Conservation (phyloP, 2,113 vertebrate genomes). For the Vidua macroura region DNA sequence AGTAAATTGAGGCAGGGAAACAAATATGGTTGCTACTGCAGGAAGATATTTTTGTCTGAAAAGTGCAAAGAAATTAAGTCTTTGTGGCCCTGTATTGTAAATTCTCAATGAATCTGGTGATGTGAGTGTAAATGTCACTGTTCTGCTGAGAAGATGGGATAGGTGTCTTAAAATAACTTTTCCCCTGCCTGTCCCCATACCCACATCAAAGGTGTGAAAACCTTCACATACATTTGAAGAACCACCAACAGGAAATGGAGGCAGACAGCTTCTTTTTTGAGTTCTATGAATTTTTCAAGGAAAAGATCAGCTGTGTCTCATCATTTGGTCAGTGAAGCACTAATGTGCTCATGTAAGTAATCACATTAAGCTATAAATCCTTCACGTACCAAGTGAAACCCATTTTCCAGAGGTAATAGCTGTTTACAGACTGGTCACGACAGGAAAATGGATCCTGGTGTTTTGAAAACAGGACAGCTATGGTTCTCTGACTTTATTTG, state of each 20-base stretch:
- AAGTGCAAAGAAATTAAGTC: not conserved
- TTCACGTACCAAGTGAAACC: not conserved
- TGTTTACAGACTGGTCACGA: not conserved
- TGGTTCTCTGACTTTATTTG: not conserved
- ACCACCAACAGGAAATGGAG: not conserved
- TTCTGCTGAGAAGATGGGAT: not conserved
- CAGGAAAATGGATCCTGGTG: not conserved
- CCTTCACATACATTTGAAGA: fast-evolving
- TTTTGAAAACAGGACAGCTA: not conserved
- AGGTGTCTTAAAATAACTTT: not conserved
- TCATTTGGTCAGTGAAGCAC: not conserved
- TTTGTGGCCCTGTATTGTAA: not conserved
- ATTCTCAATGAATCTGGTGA: not conserved
- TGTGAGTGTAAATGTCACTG: not conserved
- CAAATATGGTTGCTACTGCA: not conserved
- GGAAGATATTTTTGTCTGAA: not conserved
- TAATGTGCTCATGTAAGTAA: not conserved
- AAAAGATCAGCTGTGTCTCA: not conserved
- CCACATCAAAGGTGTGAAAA: not conserved
- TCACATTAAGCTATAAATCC: not conserved
- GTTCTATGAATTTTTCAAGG: not conserved
- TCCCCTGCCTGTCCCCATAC: not conserved
- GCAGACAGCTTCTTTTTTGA: not conserved
- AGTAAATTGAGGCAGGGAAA: not conserved
- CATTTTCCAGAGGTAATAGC: not conserved